A percentile compares a stretch with the other conserved stretches of the same genome.
Evolutionary conservation across 2,888 invertebrate species (phyloP).

Genomic region (Agrotis puta): DNA sequence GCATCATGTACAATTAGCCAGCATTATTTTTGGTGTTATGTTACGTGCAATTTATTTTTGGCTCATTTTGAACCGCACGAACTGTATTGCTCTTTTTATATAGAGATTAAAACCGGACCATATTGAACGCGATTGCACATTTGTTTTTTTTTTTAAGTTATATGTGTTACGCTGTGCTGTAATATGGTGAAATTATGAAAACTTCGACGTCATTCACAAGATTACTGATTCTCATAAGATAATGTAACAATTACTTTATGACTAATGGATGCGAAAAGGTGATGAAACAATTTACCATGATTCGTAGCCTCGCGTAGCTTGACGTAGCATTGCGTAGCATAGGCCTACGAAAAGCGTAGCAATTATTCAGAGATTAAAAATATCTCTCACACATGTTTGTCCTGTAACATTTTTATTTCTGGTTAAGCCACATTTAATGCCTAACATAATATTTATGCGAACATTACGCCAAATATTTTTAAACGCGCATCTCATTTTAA

Average conservation of each 20-base stretch:
- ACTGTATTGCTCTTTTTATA: slow-evolving; percentile 30
- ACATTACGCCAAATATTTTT: slow-evolving; percentile 40
- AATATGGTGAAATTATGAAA: slow-evolving; percentile 26
- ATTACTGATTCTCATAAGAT: slow-evolving; percentile 17
- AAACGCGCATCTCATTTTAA: slow-evolving; percentile 50
- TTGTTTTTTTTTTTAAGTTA: slow-evolving; percentile 6
- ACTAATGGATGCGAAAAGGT: slow-evolving; percentile 44
- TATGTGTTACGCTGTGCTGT: neutral
- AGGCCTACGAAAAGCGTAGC: slow-evolving; percentile 36
- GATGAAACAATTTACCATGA: slow-evolving; percentile 32
- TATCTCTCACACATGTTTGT: neutral
- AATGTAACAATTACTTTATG: slow-evolving; percentile 11
- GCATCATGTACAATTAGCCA: slow-evolving; percentile 54
- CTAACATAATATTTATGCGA: slow-evolving; percentile 29
- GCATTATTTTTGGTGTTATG: slow-evolving; percentile 52
- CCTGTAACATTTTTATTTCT: neutral
- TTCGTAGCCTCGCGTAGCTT: slow-evolving; percentile 16
- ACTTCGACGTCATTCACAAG: slow-evolving; percentile 9
- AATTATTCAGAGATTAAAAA: neutral
- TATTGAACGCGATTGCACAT: slow-evolving; percentile 5
- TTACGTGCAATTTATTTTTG: slow-evolving; percentile 55
- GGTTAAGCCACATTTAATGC: slow-evolving; percentile 2
- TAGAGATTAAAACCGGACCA: neutral
- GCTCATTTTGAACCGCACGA: slow-evolving; percentile 28
- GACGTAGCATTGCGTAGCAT: slow-evolving; percentile 23